Base-by-base conservation (phyloP, 2,888 invertebrate genomes). In the Dimorphilus gyrociliatus region DNA sequence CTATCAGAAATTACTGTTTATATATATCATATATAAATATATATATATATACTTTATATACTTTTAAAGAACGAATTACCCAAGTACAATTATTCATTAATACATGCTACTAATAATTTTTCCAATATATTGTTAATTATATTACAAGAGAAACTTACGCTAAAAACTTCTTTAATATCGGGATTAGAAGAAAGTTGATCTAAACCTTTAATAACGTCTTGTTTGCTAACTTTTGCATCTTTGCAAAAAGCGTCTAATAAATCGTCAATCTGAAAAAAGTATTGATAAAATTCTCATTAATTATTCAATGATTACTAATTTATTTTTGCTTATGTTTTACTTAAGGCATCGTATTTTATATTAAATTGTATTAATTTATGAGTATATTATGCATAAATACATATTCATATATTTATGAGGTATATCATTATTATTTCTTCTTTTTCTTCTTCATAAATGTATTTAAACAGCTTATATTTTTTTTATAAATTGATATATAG, bases 211-310 rank as follows among this genome's bases (percentile, higher is more conserved):
- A 56, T 45, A 15, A 55, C 50, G 26, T 86, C 81, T n/a, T 21
- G 21, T 21, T 21, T 21, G n/a, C 21, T 21, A n/a, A 21, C 21
- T n/a, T n/a, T n/a, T n/a, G n/a, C n/a, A 25, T 88, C 88, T 46
- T 84, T 81, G 78, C 85, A 84, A 53, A 84, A 86, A 33, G 79
- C 81, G 25, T 81, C 79, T 25, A 88, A 67, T 74, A 88, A 76
- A 33, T 77, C 73, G 53, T 85, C 85, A n/a, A 86, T 78, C 76
- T 76, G 44, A 14, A 35, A 39, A n/a, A 25, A 31, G 8, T 7
- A 18, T 15, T 5, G 16, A 29, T 24, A n/a, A 27, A 24, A 13
- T 15, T 8, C 25, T 16, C 27, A n/a, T 16, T 12, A 16, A 8
- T n/a, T n/a, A 16, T 27, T 8, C 17, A 27, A 16, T 27, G 4